A percentile compares a stretch with the other conserved stretches of the same genome.
Conservation (phyloP, 2,113 vertebrate genomes). For the Zootoca vivipara region DNA sequence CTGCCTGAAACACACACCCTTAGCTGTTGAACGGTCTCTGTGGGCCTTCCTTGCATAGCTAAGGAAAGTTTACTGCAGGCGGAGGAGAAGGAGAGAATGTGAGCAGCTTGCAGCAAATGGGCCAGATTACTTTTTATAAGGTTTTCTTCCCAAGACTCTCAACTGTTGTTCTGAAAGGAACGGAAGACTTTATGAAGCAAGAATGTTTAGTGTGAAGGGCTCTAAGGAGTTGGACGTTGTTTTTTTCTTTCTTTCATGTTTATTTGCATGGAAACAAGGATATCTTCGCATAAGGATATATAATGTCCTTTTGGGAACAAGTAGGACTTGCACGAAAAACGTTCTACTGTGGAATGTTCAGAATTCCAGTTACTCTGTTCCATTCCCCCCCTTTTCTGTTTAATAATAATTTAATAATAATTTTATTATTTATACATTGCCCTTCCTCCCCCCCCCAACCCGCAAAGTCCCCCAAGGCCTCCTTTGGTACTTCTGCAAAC, state of each 20-base stretch:
- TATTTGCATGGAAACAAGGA: background rate
- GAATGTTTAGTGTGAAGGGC: background rate
- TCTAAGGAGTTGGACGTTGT: background rate
- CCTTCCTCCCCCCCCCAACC: no score
- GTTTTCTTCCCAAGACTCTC: background rate
- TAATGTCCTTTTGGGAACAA: background rate
- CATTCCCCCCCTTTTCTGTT: no score
- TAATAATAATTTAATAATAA: no score
- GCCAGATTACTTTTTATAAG: conserved; percentile 1
- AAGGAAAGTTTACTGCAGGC: conserved; percentile 6
- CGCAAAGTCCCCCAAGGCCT: no score
- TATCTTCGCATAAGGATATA: background rate
- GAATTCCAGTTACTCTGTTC: no score
- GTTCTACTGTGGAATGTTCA: no score
- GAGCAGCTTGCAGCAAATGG: background rate
- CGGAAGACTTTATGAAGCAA: background rate
- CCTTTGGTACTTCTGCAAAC: no score
- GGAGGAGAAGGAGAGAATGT: background rate
- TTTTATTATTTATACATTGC: no score
- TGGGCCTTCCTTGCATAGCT: background rate
- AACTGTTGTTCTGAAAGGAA: background rate
- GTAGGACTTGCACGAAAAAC: no score
- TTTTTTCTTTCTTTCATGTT: background rate
- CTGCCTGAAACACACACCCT: background rate
- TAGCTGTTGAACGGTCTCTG: background rate